Evolutionary conservation across 2,888 invertebrate genomes (phyloP).

Genomic region (Drosophila silvestris): DNA sequence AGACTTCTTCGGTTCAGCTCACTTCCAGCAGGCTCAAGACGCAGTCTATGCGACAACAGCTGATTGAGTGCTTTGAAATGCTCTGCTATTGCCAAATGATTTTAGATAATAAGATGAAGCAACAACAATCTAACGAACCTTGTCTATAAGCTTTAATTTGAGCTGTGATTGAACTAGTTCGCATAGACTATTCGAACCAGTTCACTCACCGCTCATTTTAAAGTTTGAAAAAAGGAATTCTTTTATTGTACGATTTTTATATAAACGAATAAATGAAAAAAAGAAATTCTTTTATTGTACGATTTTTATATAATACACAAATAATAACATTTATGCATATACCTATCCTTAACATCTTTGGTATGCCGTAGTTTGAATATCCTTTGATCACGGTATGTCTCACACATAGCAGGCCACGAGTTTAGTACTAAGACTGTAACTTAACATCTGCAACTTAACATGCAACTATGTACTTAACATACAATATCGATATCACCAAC

Average conservation of each 20-base stretch:
- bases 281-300: not conserved
- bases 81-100: conserved; percentile 42
- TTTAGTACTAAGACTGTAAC: too few relatives aligned
- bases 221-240: conserved; percentile 3
- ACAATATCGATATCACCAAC: not conserved
- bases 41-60: conserved; percentile 12
- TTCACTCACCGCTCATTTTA: conserved; percentile 20
- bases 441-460: too few relatives aligned
- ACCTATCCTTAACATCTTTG: too few relatives aligned
- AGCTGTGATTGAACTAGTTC: conserved; percentile 21
- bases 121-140: not conserved
- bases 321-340: too few relatives aligned
- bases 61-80: conserved; percentile 24
- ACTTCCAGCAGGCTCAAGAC: too few relatives aligned
- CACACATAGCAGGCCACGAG: too few relatives aligned
- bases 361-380: too few relatives aligned
- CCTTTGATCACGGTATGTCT: too few relatives aligned
- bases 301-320: not conserved
- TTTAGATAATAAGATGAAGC: conserved; percentile 22
- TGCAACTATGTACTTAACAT: not conserved
- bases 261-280: not conserved
- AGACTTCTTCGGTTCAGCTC: too few relatives aligned
- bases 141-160: conserved; percentile 6
- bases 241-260: conserved; percentile 1
- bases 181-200: not conserved